Evolutionary conservation across 1,140 invertebrate species (phyloP), one percentile per base, ranked within the genome.

Genomic region (Eupristina koningsbergeri): DNA sequence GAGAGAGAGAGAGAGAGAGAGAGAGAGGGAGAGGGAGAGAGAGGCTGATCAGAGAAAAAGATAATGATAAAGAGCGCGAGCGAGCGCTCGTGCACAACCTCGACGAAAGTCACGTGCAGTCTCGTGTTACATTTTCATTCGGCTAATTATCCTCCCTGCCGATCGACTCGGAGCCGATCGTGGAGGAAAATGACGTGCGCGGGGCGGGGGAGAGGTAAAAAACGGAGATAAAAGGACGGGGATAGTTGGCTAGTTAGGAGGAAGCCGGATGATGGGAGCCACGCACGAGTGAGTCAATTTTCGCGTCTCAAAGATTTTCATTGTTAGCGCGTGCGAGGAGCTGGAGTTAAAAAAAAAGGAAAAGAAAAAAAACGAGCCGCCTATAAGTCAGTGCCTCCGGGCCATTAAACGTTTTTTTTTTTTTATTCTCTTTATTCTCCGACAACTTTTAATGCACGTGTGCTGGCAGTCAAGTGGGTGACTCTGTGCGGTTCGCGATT

Each of bases 51-150:
- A 58, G 29, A 22, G 31, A 71, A 50, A 39, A 34, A 36, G 61
- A 71, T 9, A 61, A n/a, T n/a, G 50, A 2, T 50, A 69, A 67
- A 45, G 50, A 77, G 58, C 50, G 69, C 34, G 34, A 29, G 84
- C 81, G 84, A 84, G 85, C 53, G n/a, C 85, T 85, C 71, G 84
- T 75, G 84, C 83, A 85, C 85, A 87, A 85, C 78, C 84, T 86
- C 76, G 81, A 86, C 87, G 61, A 87, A 85, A 91, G 91, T 91
- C 91, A 92, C 91, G 91, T 91, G 91, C 90, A 90, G 88, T 91
- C 91, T 91, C 90, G 89, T 92, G 91, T 91, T 92, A 91, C 91
- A 92, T 91, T 92, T 91, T 92, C 91, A 92, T 91, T 92, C 89
- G 89, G 90, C 91, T 91, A 92, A 92, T 92, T 92, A 90, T 88